Evolutionary conservation across 2,113 vertebrate species (phyloP), one percentile per base, ranked within the genome.

Genomic region (Corythoichthys intestinalis): DNA sequence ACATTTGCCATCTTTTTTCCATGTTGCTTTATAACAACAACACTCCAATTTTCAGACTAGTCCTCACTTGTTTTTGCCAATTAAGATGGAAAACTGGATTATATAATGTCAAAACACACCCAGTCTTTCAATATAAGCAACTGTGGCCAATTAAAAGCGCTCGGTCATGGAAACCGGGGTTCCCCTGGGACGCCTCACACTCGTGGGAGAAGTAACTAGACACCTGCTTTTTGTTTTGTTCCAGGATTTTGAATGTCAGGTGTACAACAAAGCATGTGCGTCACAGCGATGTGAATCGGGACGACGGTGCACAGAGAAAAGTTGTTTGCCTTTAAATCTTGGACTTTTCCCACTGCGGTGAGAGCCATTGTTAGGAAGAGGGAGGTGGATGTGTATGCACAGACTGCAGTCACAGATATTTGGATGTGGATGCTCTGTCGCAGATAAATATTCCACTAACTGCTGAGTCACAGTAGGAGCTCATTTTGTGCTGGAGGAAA

Each of bases 201-300:
- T 83, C 82, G 57, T 54, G 66, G 83, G 82, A 80, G 69, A 77
- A 12, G 89, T 82, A 88, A 91, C 81, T 79, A 80, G 74, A 92
- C 86, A 92, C 91, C 88, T 80, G 82, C 75, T 76, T 86, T 86
- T 63, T 86, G 85, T 86, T 84, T 78, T 78, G 76, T 75, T 72
- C 20, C 3, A 78, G 79, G 75, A 54, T 35, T 60, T 48, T 58
- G 35, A 4, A 20, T 41, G 17, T 56, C 14, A 35, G 44, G 39
- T 14, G 71, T 72, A 66, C 63, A 76, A 73, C 69, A 48, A 73
- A 9, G 72, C 83, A 88, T 88, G 83, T 88, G 83, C 82, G 74
- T 89, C 81, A 86, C 86, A 74, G 50, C 72, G 75, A 73, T 86
- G 41, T 73, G 39, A 47, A 78, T 71, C 59, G 67, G 73, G 71